phyloP scores from a whole-genome alignment of 2,888 invertebrate species.

The Prosapia bicincta region DNA sequence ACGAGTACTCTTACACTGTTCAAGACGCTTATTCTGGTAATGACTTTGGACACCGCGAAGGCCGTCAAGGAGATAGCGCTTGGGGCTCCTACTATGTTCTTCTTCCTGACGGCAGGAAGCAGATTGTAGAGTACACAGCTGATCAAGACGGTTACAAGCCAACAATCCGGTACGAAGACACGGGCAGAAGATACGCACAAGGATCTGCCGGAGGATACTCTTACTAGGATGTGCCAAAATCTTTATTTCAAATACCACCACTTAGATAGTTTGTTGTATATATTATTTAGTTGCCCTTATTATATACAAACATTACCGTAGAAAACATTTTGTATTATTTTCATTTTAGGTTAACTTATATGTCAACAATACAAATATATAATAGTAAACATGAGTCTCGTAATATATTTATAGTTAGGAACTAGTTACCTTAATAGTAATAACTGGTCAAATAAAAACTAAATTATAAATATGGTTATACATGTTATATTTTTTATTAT shows the following conservation, averaged over 20 bases:
- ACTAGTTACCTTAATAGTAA: too few species aligned
- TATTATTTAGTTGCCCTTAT: neutral
- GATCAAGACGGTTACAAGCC: conserved; percentile 79
- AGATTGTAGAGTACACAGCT: conserved; percentile 80
- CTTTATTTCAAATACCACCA: neutral
- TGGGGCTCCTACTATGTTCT: conserved; percentile 82
- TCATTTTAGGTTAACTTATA: too few species aligned
- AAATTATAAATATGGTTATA: too few species aligned
- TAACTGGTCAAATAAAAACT: too few species aligned
- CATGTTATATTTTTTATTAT: too few species aligned
- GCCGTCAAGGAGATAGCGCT: conserved; percentile 75
- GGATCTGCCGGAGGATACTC: neutral
- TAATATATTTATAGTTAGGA: too few species aligned
- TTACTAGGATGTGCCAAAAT: neutral
- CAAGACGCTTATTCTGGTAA: conserved; percentile 74
- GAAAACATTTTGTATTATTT: too few species aligned
- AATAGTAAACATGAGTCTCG: too few species aligned
- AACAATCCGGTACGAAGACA: conserved; percentile 71
- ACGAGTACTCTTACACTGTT: conserved; percentile 82
- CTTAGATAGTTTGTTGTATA: neutral
- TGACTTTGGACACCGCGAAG: conserved; percentile 79
- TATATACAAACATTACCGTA: too few species aligned
- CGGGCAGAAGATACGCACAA: neutral
- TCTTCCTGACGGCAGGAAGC: conserved; percentile 81
- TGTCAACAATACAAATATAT: too few species aligned